Percentiles rank a stretch among this genome's conserved stretches.
phyloP scores from a whole-genome alignment of 1,140 invertebrate species.

The Schmidtea mediterranea region DNA sequence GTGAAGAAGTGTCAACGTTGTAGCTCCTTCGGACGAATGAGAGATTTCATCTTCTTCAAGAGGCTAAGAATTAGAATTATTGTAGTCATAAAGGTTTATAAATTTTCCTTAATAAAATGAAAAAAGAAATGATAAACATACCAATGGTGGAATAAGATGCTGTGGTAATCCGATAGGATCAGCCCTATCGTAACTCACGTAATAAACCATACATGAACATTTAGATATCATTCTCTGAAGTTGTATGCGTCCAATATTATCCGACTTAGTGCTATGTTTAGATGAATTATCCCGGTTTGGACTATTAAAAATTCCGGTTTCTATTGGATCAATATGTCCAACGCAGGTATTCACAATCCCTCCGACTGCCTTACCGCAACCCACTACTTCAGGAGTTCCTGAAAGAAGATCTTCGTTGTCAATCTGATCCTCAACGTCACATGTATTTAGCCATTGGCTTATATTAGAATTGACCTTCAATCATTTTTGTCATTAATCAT shows the following conservation, averaged over 20 bases:
- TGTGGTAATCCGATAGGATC: not conserved
- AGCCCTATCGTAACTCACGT: not conserved
- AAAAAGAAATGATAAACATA: not conserved
- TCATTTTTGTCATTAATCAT: not conserved
- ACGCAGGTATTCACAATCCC: not conserved
- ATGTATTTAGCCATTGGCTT: not conserved
- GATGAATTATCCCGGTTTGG: not conserved
- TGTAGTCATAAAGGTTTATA: too few relatives aligned
- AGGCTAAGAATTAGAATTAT: not conserved
- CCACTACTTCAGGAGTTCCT: slow-evolving; percentile 1
- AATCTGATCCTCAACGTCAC: not conserved
- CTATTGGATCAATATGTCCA: too few relatives aligned
- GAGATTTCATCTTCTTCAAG: not conserved
- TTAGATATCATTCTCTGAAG: slow-evolving; percentile 1
- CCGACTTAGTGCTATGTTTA: not conserved
- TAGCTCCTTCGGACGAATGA: not conserved
- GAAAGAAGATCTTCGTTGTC: slow-evolving; percentile 1
- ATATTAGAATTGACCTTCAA: not conserved
- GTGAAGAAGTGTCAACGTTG: not conserved
- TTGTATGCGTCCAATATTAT: not conserved
- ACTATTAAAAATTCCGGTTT: not conserved
- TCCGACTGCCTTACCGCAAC: not conserved
- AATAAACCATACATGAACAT: not conserved
- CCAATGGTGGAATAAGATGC: slow-evolving; percentile 2
- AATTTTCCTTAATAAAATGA: too few relatives aligned